Base-by-base conservation (phyloP, 2,888 invertebrate genomes). In the Dolomedes plantarius region DNA sequence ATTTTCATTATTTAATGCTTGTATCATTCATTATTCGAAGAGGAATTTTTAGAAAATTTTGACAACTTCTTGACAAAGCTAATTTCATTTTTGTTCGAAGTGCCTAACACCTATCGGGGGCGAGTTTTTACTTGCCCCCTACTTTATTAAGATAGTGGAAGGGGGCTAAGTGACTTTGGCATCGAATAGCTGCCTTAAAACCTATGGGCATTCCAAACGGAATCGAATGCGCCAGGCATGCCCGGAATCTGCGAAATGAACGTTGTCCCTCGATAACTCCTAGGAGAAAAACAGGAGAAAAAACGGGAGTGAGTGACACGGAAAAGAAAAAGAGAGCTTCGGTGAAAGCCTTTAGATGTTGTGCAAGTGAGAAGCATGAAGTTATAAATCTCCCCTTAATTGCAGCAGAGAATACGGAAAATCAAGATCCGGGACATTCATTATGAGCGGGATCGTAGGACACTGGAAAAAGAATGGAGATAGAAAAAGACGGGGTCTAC, bases 311-410 rank as follows among this genome's bases (percentile, higher is more conserved):
- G 23, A 56, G 56, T 56, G 56, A 56, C 56, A 56, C 2, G 56
- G 23, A 23, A 56, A 56, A 3, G 23, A 1, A 56, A 56, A 56
- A 56, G 56, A 56, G 23, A 19, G 2, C 19, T 23, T 16, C 23
- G 19, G 23, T 56, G 56, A 56, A 56, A 56, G 56, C 56, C 56
- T 56, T 56, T 56, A 56, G 56, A 56, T 56, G 56, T 56, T 56
- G 56, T n/a, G 56, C 56, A 56, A 56, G 56, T 23, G 56, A 56
- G 56, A 56, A 56, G 56, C 56, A 56, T 56, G 56, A 16, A 56
- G 56, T 56, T 56, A 56, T 56, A 56, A 56, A 56, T 56, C 56
- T 56, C 56, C n/a, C 56, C 56, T 56, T 56, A 23, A 56, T 56
- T 56, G 56, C 56, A 23, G 56, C 23, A 23, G 56, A 56, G 56